A percentile compares a stretch with the other conserved stretches of the same genome.
phyloP scores from a whole-genome alignment of 1,140 invertebrate genomes.

The Papilio machaon region DNA sequence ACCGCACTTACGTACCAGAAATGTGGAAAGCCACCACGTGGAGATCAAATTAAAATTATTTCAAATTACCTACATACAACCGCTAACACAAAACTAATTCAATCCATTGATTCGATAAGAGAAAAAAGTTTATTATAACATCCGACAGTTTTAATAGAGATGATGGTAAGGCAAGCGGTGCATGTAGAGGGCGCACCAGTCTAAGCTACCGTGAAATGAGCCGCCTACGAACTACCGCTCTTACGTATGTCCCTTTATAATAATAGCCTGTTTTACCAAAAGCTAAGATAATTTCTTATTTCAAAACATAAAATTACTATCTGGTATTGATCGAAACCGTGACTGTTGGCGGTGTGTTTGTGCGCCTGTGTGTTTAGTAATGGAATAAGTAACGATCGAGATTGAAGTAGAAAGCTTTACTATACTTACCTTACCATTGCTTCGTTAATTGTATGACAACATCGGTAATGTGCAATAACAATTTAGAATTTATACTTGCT shows the following conservation, averaged over 20 bases:
- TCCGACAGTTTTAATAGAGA: conserved; percentile 1
- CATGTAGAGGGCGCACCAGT: background rate
- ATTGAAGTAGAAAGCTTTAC: conserved; percentile 3
- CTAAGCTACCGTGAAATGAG: conserved; percentile 73
- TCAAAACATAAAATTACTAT: conserved; percentile 43
- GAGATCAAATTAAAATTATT: conserved; percentile 25
- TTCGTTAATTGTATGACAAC: background rate
- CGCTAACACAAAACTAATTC: conserved; percentile 21
- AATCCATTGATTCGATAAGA: background rate
- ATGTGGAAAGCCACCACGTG: conserved; percentile 14
- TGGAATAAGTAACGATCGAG: background rate
- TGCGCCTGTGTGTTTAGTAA: conserved; percentile 1
- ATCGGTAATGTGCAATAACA: background rate
- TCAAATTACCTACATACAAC: conserved; percentile 15
- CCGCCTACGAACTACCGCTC: conserved; percentile 56
- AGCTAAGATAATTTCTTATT: conserved; percentile 44
- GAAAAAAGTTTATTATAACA: conserved; percentile 25
- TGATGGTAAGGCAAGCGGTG: conserved; percentile 28
- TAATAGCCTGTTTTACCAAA: conserved; percentile 58
- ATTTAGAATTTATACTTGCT: background rate
- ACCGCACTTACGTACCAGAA: conserved; percentile 58
- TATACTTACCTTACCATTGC: background rate
- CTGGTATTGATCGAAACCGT: conserved; percentile 20
- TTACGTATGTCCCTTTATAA: conserved; percentile 66
- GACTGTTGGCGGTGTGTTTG: background rate